Evolutionary conservation across 2,888 invertebrate genomes (phyloP).

Genomic region (Noctua janthe): DNA sequence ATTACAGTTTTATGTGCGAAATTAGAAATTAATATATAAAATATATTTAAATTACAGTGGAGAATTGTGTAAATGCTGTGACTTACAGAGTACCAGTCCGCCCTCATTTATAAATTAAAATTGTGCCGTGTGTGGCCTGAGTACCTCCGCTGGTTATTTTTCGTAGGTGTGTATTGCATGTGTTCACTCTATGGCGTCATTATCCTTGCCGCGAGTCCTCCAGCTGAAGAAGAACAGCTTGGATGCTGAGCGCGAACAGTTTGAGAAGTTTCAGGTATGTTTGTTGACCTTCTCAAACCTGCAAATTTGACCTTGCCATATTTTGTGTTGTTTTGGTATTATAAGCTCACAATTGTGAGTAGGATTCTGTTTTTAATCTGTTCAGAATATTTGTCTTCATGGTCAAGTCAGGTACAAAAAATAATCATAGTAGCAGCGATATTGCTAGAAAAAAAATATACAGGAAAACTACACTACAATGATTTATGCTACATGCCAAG

Average conservation of each 20-base stretch:
- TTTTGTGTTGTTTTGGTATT: conserved; percentile 23
- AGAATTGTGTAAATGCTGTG: conserved; percentile 44
- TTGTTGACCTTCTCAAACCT: conserved; percentile 50
- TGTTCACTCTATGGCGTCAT: conserved; percentile 92
- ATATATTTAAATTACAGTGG: conserved; percentile 8
- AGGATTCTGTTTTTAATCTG: background rate
- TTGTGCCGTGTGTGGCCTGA: conserved; percentile 59
- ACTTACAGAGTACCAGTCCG: conserved; percentile 26
- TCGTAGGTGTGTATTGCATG: conserved; percentile 78
- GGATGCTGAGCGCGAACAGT: conserved; percentile 95
- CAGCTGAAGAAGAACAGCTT: conserved; percentile 94
- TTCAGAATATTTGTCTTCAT: background rate
- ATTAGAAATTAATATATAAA: conserved; percentile 6
- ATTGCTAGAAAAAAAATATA: background rate
- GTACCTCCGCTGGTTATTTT: conserved; percentile 63
- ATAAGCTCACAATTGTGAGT: background rate
- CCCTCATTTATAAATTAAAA: conserved; percentile 53
- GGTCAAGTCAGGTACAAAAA: background rate
- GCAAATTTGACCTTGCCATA: conserved; percentile 49
- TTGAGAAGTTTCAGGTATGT: conserved; percentile 95
- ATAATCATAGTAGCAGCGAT: background rate
- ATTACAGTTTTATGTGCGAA: conserved; percentile 39
- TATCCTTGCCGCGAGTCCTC: conserved; percentile 93
- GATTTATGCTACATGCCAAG: conserved; percentile 9
- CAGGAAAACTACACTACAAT: conserved; percentile 28